Base-by-base conservation (phyloP, 2,113 vertebrate genomes). In the Progne subis region DNA sequence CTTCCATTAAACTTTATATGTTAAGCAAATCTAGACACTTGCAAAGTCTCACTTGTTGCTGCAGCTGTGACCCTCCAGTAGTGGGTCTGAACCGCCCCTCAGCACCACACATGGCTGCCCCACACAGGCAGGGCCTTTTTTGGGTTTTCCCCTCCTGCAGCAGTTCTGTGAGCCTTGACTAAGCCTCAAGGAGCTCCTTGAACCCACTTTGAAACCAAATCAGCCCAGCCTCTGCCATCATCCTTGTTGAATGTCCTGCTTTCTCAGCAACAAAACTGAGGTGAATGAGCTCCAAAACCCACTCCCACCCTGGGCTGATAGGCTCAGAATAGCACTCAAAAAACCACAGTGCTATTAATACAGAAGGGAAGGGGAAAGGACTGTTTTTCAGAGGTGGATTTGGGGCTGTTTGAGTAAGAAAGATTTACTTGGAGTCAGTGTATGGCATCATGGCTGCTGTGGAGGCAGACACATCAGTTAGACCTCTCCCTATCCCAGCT, bases 81-180 rank as follows among this genome's bases (percentile, higher is more conserved):
- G 60, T 0, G 2, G 28, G 20, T 56, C 34, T 68, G 65, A 90
- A 23, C 8, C 7, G 7, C 19, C 29, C 28, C 34, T 44, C 52
- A 41, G 5, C 15, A 20, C 43, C 39, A 18, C 11, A 21, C 24
- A 3, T 18, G 34, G 18, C 39, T 86, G 64, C 23, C 67, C 74
- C 4, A 4, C 25, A 55, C 31, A 52, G 43, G 6, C 24, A 24
- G 23, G 60, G 49, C 7, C 32, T 6, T 0, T 50, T 63, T 67
- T 0, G 0, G 1, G 15, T 69, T 53, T 63, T 29, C 16, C 55
- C 6, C 7, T 60, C 39, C 56, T 3, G 1, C 59, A 86, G 29
- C 32, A 41, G 14, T 44, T 67, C 57, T 68, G 41, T 49, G 63
- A 76, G 70, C 47, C 47, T 34, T 32, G 14, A 64, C n/a, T 11